Evolutionary conservation across 1,140 invertebrate genomes (phyloP).

Genomic region (Drosophila teissieri): DNA sequence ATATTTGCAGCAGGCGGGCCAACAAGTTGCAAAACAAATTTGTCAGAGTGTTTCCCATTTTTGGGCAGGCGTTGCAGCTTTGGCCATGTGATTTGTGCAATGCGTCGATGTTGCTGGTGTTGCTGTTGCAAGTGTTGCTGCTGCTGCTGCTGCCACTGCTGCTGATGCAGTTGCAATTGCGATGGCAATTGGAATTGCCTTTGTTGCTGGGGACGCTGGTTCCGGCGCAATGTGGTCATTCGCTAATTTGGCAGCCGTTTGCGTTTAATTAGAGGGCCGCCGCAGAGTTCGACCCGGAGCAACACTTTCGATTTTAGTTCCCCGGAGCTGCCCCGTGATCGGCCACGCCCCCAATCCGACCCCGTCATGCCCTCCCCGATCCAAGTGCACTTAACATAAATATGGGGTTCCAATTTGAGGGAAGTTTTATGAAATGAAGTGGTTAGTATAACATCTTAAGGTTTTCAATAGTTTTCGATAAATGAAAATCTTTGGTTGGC

Average conservation of each 20-base stretch:
- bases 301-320: conserved; percentile 73
- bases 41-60: conserved; percentile 76
- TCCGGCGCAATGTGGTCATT: conserved; percentile 62
- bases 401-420: background rate
- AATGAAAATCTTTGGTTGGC: too few species aligned
- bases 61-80: conserved; percentile 53
- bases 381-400: conserved; percentile 1
- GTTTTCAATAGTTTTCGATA: too few species aligned
- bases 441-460: fast-evolving
- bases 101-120: conserved; percentile 31
- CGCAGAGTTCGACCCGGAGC: conserved; percentile 47
- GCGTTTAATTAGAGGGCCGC: conserved; percentile 71
- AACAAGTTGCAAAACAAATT: conserved; percentile 82
- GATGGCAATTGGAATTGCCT: conserved; percentile 2
- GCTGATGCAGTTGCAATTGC: conserved; percentile 1
- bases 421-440: background rate
- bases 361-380: background rate
- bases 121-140: conserved; percentile 6
- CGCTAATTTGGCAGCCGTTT: conserved; percentile 77
- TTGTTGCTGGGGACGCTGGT: conserved; percentile 9
- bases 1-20: conserved; percentile 59
- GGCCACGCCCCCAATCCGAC: conserved; percentile 42
- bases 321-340: conserved; percentile 17
- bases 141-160: conserved; percentile 6
- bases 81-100: conserved; percentile 63